Percentiles rank a stretch among this genome's conserved stretches.
Conservation (phyloP, 1,140 invertebrate genomes). For the Lepidostoma basale region DNA sequence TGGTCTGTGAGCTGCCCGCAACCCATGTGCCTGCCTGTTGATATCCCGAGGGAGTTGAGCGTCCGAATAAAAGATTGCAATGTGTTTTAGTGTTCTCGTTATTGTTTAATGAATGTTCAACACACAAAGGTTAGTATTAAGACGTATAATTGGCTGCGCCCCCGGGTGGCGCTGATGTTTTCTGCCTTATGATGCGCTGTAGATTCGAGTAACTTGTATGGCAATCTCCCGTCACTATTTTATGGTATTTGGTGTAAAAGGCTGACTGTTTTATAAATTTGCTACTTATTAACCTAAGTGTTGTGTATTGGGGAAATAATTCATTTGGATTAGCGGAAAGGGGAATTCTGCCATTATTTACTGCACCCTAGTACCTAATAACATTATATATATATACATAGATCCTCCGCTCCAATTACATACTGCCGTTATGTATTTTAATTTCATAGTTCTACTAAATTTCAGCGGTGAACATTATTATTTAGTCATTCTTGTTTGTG, state of each 20-base stretch:
- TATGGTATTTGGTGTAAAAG: constrained; percentile 6
- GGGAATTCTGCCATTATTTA: not conserved
- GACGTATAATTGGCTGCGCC: not conserved
- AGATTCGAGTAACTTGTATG: not conserved
- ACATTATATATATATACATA: too few relatives aligned
- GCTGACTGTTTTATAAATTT: constrained; percentile 23
- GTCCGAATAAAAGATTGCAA: constrained; percentile 28
- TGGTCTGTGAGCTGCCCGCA: not conserved
- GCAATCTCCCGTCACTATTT: constrained; percentile 6
- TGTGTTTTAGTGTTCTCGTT: constrained; percentile 18
- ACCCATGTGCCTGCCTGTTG: constrained; percentile 20
- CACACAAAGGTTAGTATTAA: constrained; percentile 5
- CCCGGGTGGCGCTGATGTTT: not conserved
- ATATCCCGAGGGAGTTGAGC: constrained; percentile 17
- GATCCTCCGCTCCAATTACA: too few relatives aligned
- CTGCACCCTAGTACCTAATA: too few relatives aligned
- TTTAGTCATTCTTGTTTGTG: too few relatives aligned
- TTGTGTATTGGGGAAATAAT: constrained; percentile 24
- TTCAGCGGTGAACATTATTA: too few relatives aligned
- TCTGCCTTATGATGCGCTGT: constrained; percentile 14
- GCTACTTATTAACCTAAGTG: constrained; percentile 23
- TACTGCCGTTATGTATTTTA: too few relatives aligned
- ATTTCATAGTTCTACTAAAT: too few relatives aligned
- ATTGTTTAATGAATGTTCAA: constrained; percentile 24
- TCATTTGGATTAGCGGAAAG: constrained; percentile 9